Base-by-base conservation (phyloP, 2,797 vertebrate species). In the Tapirus indicus region DNA sequence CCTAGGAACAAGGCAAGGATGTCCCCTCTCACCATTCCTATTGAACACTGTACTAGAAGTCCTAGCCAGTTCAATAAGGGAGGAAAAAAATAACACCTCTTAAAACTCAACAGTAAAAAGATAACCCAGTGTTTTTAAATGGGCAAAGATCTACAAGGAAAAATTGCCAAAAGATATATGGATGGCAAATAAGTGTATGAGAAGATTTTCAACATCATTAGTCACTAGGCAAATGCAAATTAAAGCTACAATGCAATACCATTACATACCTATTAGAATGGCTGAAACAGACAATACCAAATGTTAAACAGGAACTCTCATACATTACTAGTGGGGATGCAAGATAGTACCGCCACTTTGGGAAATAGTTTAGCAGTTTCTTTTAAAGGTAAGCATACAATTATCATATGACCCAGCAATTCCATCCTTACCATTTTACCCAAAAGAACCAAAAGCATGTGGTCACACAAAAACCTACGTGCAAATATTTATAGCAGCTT, bases 181-280 rank as follows among this genome's bases (percentile, higher is more conserved):
- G 38, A 18, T 41, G 32, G 25, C 35, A 88, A 77, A 78, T 68
- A 71, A 88, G 16, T 35, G 68, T 35, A 69, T 17, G 12, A 77
- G 64, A 89, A 74, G 47, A 62, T 68, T 29, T 6, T 85, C 35
- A 62, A 64, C 12, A 49, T 10, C 44, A 27, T 64, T 29, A 54
- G 27, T 83, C 75, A 79, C 21, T 49, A 88, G 56, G 80, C 72
- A 85, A 93, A 88, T 88, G n/a, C 32, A 71, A n/a, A 69, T 69
- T 74, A 66, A 87, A 92, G 74, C 77, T 62, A 41, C 6, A 27
- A 11, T 2, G 17, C 23, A 44, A 23, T 69, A 35, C 7, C 41
- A 32, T 44, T 21, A 56, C 16, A 23, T 3, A 78, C 5, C 56
- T 77, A 64, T 29, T 75, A n/a, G 27, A 75, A 58, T 14, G 25